These are phyloP conservation scores for Alca torda DNA, from an alignment of 2,797 vertebrate species.

Conservation along the genomic window DNA sequence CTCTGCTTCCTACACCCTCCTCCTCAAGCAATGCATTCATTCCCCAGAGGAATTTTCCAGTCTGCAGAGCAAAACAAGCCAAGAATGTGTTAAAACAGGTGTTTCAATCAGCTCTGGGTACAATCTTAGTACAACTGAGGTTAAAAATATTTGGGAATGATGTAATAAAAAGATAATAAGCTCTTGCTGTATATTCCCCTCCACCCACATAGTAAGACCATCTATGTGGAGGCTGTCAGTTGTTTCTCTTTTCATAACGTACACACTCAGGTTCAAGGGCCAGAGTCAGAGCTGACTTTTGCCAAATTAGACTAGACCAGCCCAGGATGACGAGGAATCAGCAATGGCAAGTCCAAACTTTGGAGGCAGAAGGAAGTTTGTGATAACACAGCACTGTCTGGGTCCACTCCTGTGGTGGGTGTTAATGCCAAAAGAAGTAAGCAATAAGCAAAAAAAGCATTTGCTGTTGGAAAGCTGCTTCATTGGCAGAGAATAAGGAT, in stretches of 20 bases:
- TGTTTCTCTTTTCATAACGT: not conserved
- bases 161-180: constrained; percentile 28
- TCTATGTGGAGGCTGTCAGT: not conserved
- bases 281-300: not conserved
- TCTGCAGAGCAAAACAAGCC: constrained; percentile 41
- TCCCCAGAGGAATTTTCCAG: constrained; percentile 58
- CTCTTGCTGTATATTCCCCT: not conserved
- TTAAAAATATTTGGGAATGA: constrained; percentile 61
- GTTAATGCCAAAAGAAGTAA: not conserved
- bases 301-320: constrained; percentile 1
- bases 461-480: not conserved
- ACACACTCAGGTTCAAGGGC: not conserved
- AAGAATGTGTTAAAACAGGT: constrained; percentile 67
- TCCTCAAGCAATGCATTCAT: not conserved
- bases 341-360: not conserved
- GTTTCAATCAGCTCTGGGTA: constrained; percentile 31
- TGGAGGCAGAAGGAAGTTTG: not conserved
- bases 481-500: not conserved
- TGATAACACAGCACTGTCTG: not conserved
- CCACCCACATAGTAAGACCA: not conserved
- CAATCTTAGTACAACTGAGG: constrained; percentile 28
- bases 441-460: not conserved
- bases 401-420: not conserved
- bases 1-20: constrained; percentile 36
- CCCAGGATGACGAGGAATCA: not conserved